A percentile compares a stretch with the other conserved stretches of the same genome.
These are phyloP conservation scores for Limnodromus scolopaceus DNA, from an alignment of 2,797 vertebrate species.

Conservation along the genomic window DNA sequence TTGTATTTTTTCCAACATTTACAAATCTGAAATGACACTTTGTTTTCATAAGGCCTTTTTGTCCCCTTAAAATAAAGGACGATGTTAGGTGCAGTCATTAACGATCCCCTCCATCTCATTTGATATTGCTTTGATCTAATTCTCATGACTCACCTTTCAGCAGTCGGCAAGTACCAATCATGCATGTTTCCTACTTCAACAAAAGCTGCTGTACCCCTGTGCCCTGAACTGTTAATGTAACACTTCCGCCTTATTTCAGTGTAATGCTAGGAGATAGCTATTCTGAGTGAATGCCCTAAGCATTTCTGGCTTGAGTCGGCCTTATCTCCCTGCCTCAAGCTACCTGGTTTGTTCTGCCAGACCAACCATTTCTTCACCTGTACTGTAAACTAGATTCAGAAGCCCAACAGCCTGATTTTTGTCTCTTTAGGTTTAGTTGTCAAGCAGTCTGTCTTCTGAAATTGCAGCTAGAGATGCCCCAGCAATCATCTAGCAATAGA, in stretches of 20 bases:
- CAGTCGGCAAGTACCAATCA: background rate
- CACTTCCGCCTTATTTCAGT: background rate
- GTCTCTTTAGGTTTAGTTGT: background rate
- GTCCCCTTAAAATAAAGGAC: background rate
- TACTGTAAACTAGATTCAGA: background rate
- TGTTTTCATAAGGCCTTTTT: background rate
- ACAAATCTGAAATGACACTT: background rate
- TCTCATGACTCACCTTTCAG: background rate
- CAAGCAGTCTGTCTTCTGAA: background rate
- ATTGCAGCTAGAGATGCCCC: background rate
- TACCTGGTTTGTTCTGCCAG: background rate
- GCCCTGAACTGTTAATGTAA: background rate
- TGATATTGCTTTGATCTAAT: background rate
- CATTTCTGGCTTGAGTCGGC: background rate
- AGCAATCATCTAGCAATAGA: background rate
- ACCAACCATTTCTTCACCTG: background rate
- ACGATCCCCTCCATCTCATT: background rate
- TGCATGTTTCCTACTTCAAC: background rate
- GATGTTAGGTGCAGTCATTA: background rate
- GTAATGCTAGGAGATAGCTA: background rate
- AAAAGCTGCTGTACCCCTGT: background rate
- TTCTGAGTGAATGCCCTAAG: background rate
- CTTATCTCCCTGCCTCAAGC: background rate
- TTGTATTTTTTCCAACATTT: background rate
- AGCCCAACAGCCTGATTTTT: background rate